Conservation (phyloP, 1,140 invertebrate genomes). For the Papilio dardanus region DNA sequence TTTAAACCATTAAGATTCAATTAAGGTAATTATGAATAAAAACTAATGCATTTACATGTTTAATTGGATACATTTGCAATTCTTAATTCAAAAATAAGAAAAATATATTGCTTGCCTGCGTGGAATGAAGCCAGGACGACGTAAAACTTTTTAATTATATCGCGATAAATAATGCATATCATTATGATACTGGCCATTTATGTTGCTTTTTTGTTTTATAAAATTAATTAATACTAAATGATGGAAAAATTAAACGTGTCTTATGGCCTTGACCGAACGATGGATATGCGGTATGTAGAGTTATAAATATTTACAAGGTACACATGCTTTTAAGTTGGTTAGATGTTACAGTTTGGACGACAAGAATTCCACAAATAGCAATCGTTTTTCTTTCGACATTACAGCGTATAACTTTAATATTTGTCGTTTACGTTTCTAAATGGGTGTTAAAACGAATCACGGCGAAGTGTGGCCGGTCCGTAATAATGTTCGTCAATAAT, state of each 20-base stretch:
- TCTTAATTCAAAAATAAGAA: constrained; percentile 13
- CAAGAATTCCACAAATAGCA: background rate
- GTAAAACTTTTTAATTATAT: constrained; percentile 26
- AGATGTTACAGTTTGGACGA: background rate
- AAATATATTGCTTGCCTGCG: constrained; percentile 7
- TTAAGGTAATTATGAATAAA: constrained; percentile 8
- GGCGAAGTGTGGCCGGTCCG: constrained; percentile 68
- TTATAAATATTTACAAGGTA: background rate
- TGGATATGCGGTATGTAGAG: background rate
- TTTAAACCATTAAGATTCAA: background rate
- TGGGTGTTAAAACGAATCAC: constrained; percentile 59
- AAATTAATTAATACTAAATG: no score
- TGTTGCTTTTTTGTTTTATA: constrained; percentile 26
- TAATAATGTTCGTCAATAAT: constrained; percentile 81
- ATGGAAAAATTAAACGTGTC: background rate
- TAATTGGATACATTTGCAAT: constrained; percentile 23
- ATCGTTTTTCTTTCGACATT: background rate
- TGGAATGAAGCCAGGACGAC: background rate
- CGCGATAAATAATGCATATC: constrained; percentile 19
- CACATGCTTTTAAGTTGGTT: background rate
- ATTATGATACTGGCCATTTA: constrained; percentile 10
- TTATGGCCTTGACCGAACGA: background rate
- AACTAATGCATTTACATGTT: constrained; percentile 22
- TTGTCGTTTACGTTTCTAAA: background rate
- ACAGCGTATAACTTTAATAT: background rate